Conservation (phyloP, 1,140 invertebrate species). For the Chlorops oryzae region DNA sequence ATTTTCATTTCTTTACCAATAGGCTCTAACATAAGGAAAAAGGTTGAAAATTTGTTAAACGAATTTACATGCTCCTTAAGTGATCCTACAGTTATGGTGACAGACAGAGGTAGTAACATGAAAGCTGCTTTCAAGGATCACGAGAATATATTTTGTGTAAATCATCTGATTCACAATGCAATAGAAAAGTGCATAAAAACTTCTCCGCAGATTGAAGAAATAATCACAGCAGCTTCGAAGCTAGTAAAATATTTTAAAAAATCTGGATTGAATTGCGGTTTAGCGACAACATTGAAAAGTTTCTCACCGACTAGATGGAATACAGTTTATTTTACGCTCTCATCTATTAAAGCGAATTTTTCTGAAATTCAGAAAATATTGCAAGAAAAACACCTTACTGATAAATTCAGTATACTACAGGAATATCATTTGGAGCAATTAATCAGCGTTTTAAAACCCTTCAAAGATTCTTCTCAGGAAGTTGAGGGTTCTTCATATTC, state of each 20-base stretch:
- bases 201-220: neutral
- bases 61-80: constrained; percentile 5
- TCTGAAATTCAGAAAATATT: constrained; percentile 1
- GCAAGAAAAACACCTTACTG: too few species aligned
- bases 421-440: constrained; percentile 6
- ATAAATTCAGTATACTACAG: constrained; percentile 1
- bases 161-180: constrained; percentile 4
- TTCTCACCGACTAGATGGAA: constrained; percentile 4
- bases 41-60: neutral
- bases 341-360: constrained; percentile 4
- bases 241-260: too few species aligned
- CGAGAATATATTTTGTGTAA: constrained; percentile 1
- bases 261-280: too few species aligned
- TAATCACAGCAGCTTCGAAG: too few species aligned
- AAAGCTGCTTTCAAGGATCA: neutral
- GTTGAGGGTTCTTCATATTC: constrained; percentile 2
- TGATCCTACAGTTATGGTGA: constrained; percentile 6
- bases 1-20: too few species aligned
- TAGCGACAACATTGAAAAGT: too few species aligned
- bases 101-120: constrained; percentile 2
- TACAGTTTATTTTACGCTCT: neutral
- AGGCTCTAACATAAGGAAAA: constrained; percentile 1
- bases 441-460: constrained; percentile 1
- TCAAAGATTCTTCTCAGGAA: neutral
- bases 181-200: constrained; percentile 2